Conservation (phyloP, 1,140 invertebrate genomes). For the Drosophila orena region DNA sequence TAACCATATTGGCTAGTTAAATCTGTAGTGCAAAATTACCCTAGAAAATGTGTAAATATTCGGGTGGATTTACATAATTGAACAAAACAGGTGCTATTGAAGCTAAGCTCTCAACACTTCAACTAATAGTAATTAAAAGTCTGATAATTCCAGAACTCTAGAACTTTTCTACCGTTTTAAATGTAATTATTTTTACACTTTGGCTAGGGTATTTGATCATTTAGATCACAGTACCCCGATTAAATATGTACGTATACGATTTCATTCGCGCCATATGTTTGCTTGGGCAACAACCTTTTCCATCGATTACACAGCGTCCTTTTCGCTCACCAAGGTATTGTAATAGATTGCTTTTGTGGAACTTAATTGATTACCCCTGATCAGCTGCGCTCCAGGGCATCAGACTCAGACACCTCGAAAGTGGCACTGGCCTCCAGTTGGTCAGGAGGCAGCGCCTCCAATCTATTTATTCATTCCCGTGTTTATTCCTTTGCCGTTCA, state of each 20-base stretch:
- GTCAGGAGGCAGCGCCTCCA: slow-evolving; percentile 24
- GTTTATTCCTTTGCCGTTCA: slow-evolving; percentile 11
- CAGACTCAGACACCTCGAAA: slow-evolving; percentile 32
- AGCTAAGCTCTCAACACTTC: no score
- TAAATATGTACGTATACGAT: slow-evolving; percentile 10
- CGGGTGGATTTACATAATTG: no score
- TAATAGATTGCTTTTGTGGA: slow-evolving; percentile 80
- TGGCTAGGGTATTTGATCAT: not conserved
- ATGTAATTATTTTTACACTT: not conserved
- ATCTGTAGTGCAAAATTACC: slow-evolving; percentile 9
- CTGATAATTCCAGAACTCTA: no score
- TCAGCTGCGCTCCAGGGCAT: slow-evolving; percentile 57
- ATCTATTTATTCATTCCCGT: slow-evolving; percentile 61
- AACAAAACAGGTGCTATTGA: not conserved
- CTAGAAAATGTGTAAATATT: not conserved
- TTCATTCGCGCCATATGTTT: slow-evolving; percentile 32
- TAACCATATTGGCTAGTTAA: slow-evolving; percentile 42
- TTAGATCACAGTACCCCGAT: not conserved
- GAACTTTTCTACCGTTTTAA: not conserved
- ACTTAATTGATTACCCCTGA: slow-evolving; percentile 82
- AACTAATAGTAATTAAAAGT: no score
- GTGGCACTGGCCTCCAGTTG: slow-evolving; percentile 19
- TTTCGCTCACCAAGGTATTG: slow-evolving; percentile 41
- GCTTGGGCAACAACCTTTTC: slow-evolving; percentile 55
- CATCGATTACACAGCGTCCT: slow-evolving; percentile 31